A percentile compares a stretch with the other conserved stretches of the same genome.
phyloP scores from a whole-genome alignment of 2,888 invertebrate species.

The Taenaris catops region DNA sequence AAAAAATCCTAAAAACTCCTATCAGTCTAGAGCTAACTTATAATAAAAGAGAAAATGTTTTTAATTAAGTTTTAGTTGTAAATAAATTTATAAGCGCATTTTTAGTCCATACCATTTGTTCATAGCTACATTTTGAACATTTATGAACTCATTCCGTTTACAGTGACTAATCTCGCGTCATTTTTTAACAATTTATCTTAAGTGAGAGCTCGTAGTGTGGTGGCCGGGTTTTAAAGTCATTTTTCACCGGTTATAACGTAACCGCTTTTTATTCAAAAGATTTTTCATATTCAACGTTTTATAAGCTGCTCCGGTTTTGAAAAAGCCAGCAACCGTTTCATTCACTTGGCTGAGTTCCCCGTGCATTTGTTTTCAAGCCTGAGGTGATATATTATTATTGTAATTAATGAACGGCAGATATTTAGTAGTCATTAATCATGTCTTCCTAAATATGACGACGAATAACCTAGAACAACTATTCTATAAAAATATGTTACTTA shows the following conservation, averaged over 20 bases:
- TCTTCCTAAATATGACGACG: no score
- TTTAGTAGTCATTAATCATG: no score
- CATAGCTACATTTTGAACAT: not conserved
- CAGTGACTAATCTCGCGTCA: conserved; percentile 43
- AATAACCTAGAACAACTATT: no score
- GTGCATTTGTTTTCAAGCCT: conserved; percentile 11
- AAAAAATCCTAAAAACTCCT: no score
- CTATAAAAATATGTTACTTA: no score
- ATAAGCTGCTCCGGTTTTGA: conserved; percentile 32
- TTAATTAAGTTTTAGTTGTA: no score
- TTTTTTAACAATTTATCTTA: conserved; percentile 60
- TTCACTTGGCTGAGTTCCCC: conserved; percentile 11
- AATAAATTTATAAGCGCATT: no score
- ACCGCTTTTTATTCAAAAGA: conserved; percentile 65
- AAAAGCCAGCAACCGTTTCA: conserved; percentile 15
- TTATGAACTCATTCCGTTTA: conserved; percentile 18
- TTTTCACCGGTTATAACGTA: conserved; percentile 67
- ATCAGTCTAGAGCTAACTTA: no score
- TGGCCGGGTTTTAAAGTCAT: conserved; percentile 58
- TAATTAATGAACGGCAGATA: no score
- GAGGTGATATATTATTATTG: not conserved
- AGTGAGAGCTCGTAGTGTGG: conserved; percentile 38
- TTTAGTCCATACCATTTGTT: no score
- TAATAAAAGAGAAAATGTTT: no score
- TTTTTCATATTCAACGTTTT: conserved; percentile 61